These are phyloP conservation scores for Mobula hypostoma DNA, from an alignment of 2,113 vertebrate genomes.

Conservation along the genomic window DNA sequence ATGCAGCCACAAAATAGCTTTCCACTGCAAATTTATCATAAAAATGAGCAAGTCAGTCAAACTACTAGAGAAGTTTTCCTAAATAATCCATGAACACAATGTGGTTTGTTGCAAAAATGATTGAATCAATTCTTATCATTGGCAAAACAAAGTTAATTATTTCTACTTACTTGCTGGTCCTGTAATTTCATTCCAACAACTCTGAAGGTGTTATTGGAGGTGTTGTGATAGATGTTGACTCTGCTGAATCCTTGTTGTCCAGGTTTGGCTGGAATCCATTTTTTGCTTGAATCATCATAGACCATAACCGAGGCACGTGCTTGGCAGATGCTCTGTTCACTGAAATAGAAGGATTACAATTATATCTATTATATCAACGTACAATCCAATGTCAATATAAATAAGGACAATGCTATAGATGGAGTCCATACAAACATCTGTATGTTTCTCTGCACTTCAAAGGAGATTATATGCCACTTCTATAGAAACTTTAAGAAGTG, in stretches of 20 bases:
- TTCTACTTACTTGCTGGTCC: slow-evolving; percentile 86
- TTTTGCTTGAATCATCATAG: slow-evolving; percentile 99
- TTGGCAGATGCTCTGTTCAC: slow-evolving; percentile 99
- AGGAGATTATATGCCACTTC: not conserved
- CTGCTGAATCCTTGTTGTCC: slow-evolving; percentile 98
- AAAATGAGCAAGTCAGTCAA: too few species aligned
- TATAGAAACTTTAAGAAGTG: not conserved
- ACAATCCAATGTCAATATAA: not conserved
- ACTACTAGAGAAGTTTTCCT: not conserved
- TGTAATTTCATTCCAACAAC: slow-evolving; percentile 98
- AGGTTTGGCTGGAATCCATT: slow-evolving; percentile 97
- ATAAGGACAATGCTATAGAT: not conserved
- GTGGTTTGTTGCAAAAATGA: not conserved
- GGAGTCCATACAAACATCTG: not conserved
- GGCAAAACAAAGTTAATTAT: not conserved
- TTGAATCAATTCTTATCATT: not conserved
- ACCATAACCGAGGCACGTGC: slow-evolving; percentile 98
- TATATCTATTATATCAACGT: not conserved
- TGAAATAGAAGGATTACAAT: slow-evolving; percentile 48
- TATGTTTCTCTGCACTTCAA: not conserved
- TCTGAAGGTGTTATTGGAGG: slow-evolving; percentile 89
- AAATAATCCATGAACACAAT: not conserved
- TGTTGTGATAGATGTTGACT: slow-evolving; percentile 99
- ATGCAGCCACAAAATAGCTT: not conserved
- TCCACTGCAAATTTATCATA: too few species aligned